phyloP scores from a whole-genome alignment of 2,797 vertebrate species.

The Sebastes minor region DNA sequence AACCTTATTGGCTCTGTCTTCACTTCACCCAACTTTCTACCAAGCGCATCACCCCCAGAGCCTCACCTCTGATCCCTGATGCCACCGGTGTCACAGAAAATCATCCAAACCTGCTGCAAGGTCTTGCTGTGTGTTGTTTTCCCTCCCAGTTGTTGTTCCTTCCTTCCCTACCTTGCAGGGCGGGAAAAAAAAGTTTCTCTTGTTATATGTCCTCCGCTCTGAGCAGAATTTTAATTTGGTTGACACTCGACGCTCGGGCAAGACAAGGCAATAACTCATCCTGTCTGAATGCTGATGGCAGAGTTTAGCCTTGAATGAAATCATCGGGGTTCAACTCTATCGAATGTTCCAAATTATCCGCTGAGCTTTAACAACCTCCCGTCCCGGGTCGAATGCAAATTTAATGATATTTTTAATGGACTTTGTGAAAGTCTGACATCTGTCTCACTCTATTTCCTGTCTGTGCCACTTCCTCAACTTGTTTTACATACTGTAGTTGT shows the following conservation, averaged over 20 bases:
- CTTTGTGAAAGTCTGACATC: slow-evolving; percentile 54
- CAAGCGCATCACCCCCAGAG: background rate
- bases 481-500: slow-evolving; percentile 4
- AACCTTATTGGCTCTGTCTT: slow-evolving; percentile 17
- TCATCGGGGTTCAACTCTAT: slow-evolving; percentile 17
- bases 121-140: slow-evolving; percentile 5
- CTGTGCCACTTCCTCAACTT: background rate
- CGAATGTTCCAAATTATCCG: slow-evolving; percentile 41
- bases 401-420: slow-evolving; percentile 59
- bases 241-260: slow-evolving; percentile 39
- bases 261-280: slow-evolving; percentile 62
- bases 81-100: slow-evolving; percentile 8
- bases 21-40: background rate
- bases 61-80: background rate
- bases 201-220: background rate
- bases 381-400: slow-evolving; percentile 57
- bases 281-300: slow-evolving; percentile 63
- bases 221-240: slow-evolving; percentile 54
- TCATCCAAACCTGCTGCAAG: background rate
- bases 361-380: slow-evolving; percentile 43
- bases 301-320: slow-evolving; percentile 58
- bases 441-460: slow-evolving; percentile 38
- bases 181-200: background rate
- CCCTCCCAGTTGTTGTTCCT: background rate
- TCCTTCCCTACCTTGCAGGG: background rate